Base-by-base conservation (phyloP, 2,888 invertebrate species). In the Plebejus anna region DNA sequence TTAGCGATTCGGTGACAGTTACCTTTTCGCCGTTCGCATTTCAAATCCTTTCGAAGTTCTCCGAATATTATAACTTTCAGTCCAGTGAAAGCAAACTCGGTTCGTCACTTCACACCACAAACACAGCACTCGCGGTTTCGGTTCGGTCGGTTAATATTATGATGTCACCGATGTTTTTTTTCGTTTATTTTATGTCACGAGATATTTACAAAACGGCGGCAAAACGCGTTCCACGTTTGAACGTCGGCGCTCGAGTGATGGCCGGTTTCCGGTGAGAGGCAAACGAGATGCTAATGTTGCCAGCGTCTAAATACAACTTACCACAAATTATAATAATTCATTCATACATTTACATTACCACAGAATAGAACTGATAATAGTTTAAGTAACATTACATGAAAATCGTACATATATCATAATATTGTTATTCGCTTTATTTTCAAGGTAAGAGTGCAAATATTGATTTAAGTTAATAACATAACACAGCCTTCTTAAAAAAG, bases 11-110 rank as follows among this genome's bases (percentile, higher is more conserved):
- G 16, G 55, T 75, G 73, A 80, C 79, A 85, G 85, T 88, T 88
- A 92, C 91, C 91, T 91, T 84, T 82, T 81, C 79, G 81, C 81
- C 80, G 79, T 81, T 81, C 80, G 83, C 85, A 86, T 85, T 83
- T 80, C 80, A 81, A 82, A 82, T 87, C 85, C 89, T 85, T 88
- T 78, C 84, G 92, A 91, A 90, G 89, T 87, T 84, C 81, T 89
- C 92, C 93, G 92, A 89, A 88, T 90, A 84, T 89, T 85, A 86
- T 86, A 88, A 94, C 93, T 94, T 94, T 94, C 93, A 94, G 88
- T 89, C 93, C 90, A 94, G 93, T 94, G 93, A 94, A 94, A 94
- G 93, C 93, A 89, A 89, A 89, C 89, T 92, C 91, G 92, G 93
- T 89, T 86, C 78, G 79, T 82, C 79, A 81, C 79, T 80, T 77